Conservation (phyloP, 1,140 invertebrate genomes). For the Euura saliciscinereae region DNA sequence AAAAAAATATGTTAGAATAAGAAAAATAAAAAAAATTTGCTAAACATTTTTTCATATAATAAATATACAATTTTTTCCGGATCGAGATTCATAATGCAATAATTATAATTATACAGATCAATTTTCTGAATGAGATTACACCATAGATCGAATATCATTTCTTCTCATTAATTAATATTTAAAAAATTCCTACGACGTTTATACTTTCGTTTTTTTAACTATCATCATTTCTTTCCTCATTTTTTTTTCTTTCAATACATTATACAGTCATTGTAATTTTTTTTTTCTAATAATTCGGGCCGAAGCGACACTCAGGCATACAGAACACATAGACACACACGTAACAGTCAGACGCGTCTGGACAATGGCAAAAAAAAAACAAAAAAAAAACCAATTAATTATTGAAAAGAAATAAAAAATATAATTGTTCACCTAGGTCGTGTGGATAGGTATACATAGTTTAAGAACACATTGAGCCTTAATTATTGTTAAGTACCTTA, state of each 20-base stretch:
- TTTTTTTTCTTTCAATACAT: too few species aligned
- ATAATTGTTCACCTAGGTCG: background rate
- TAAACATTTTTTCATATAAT: background rate
- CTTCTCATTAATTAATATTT: too few species aligned
- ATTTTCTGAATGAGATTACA: too few species aligned
- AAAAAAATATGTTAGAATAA: background rate
- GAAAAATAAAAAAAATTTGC: conserved; percentile 4
- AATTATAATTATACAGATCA: too few species aligned
- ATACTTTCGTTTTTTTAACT: too few species aligned
- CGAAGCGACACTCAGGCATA: too few species aligned
- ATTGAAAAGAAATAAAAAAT: background rate
- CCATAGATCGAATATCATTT: too few species aligned
- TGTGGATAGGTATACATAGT: background rate
- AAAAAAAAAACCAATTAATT: background rate
- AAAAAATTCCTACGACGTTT: too few species aligned
- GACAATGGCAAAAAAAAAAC: background rate
- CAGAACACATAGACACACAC: background rate
- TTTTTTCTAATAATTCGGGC: too few species aligned
- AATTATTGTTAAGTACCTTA: conserved; percentile 13
- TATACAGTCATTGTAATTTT: too few species aligned
- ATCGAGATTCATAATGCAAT: too few species aligned
- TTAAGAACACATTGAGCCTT: conserved; percentile 13
- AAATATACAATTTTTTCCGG: background rate
- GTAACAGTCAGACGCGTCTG: background rate
- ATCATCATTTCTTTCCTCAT: too few species aligned